phyloP scores from a whole-genome alignment of 2,797 vertebrate species.

The Limnodromus scolopaceus region DNA sequence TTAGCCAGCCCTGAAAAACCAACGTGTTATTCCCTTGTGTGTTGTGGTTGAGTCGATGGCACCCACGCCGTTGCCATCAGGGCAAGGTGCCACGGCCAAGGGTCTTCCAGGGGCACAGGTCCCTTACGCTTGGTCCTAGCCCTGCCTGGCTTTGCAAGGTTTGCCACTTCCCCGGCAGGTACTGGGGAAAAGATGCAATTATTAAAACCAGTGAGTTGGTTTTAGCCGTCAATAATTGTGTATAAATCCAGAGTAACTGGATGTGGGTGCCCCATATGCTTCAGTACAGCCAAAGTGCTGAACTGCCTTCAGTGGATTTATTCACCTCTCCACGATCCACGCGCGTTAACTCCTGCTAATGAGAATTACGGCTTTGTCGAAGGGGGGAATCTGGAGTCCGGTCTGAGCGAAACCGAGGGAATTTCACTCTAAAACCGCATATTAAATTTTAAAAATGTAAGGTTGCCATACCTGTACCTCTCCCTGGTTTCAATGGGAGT shows the following conservation, averaged over 20 bases:
- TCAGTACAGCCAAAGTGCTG: background rate
- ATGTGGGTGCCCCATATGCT: background rate
- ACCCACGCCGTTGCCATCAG: background rate
- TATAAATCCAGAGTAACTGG: background rate
- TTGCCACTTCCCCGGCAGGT: background rate
- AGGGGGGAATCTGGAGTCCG: background rate
- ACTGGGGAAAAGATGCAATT: background rate
- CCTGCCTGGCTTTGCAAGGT: background rate
- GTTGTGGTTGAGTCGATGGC: background rate
- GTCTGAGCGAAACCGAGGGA: slow-evolving; percentile 13
- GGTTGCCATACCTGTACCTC: slow-evolving; percentile 20
- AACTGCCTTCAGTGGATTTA: slow-evolving; percentile 17
- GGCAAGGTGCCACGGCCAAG: background rate
- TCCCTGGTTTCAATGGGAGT: background rate
- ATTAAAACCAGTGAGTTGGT: background rate
- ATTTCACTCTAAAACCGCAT: slow-evolving; percentile 7
- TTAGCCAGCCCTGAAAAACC: background rate
- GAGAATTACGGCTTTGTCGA: background rate
- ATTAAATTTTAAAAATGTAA: background rate
- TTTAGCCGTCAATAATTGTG: fast-evolving
- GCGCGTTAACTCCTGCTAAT: background rate
- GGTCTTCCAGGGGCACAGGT: background rate
- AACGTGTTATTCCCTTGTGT: background rate
- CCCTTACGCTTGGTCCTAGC: background rate
- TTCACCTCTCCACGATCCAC: background rate